phyloP scores from a whole-genome alignment of 2,888 invertebrate genomes.

The Leptodirus hochenwartii region DNA sequence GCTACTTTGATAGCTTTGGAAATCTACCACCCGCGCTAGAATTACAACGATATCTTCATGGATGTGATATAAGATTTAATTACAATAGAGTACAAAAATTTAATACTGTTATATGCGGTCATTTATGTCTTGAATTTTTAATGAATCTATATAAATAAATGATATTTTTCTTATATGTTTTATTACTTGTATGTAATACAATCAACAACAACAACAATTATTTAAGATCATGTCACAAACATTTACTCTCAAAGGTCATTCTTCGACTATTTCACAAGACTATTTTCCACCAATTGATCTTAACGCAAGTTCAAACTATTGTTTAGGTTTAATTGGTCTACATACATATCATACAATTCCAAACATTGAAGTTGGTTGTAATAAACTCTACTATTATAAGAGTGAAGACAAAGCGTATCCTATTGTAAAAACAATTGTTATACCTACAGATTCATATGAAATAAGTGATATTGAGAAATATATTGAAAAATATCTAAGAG shows the following conservation, averaged over 20 bases:
- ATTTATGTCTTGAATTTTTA: slow-evolving; percentile 18
- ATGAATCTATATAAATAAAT: slow-evolving; percentile 9
- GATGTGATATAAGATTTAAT: slow-evolving; percentile 15
- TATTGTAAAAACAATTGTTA: slow-evolving; percentile 7
- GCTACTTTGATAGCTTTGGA: slow-evolving; percentile 23
- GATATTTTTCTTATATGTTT: too few species aligned
- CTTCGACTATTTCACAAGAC: slow-evolving; percentile 12
- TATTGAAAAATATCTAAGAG: slow-evolving; percentile 4
- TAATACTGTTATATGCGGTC: slow-evolving; percentile 16
- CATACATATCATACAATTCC: slow-evolving; percentile 18
- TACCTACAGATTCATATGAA: slow-evolving; percentile 9
- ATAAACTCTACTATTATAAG: slow-evolving; percentile 15
- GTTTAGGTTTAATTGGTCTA: slow-evolving; percentile 15
- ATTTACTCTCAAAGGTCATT: slow-evolving; percentile 14
- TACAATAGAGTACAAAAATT: slow-evolving; percentile 16
- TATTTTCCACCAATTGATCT: slow-evolving; percentile 15
- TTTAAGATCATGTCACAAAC: slow-evolving; percentile 14
- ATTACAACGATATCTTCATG: slow-evolving; percentile 15
- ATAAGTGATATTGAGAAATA: slow-evolving; percentile 8
- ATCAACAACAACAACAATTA: too few species aligned
- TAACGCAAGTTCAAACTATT: slow-evolving; percentile 13
- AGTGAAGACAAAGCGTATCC: too few species aligned
- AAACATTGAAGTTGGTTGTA: slow-evolving; percentile 19
- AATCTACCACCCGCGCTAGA: slow-evolving; percentile 17
- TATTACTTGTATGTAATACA: too few species aligned